Evolutionary conservation across 1,140 invertebrate species (phyloP).

Genomic region (Drosophila neocordata): DNA sequence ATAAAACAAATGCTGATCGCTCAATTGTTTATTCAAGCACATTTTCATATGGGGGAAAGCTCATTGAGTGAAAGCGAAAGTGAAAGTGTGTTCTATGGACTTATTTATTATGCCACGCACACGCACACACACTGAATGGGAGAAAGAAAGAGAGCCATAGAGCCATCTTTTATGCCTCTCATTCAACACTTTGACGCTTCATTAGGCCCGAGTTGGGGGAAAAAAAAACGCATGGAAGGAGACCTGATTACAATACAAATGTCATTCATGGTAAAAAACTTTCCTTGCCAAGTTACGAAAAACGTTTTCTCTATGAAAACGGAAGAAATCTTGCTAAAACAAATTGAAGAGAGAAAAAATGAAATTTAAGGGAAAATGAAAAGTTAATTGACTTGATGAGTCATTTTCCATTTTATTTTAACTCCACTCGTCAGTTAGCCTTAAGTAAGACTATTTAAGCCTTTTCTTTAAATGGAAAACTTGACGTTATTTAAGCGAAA

Average conservation of each 20-base stretch:
- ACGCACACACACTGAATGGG: conserved; percentile 11
- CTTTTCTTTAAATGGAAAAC: neutral
- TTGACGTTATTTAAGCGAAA: neutral
- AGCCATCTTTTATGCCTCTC: conserved; percentile 9
- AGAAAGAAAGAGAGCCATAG: conserved; percentile 15
- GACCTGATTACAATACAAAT: conserved; percentile 47
- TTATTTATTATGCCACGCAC: conserved; percentile 47
- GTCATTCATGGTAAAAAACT: conserved; percentile 25
- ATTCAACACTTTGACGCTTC: conserved; percentile 71
- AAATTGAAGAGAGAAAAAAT: neutral
- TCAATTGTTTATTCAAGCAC: conserved; percentile 53
- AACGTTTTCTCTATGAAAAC: neutral
- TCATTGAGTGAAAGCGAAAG: conserved; percentile 25
- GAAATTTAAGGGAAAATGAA: neutral
- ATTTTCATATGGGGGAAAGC: conserved; percentile 30
- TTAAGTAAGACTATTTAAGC: too few species aligned
- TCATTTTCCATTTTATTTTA: too few species aligned
- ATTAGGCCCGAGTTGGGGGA: conserved; percentile 40
- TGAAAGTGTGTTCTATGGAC: conserved; percentile 17
- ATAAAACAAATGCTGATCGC: conserved; percentile 52
- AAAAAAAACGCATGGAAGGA: neutral
- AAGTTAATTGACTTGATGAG: neutral
- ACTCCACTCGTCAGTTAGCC: too few species aligned
- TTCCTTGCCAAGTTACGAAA: neutral
- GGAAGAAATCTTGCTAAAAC: neutral